Conservation (phyloP, 2,113 vertebrate species). For the Melanerpes formicivorus region DNA sequence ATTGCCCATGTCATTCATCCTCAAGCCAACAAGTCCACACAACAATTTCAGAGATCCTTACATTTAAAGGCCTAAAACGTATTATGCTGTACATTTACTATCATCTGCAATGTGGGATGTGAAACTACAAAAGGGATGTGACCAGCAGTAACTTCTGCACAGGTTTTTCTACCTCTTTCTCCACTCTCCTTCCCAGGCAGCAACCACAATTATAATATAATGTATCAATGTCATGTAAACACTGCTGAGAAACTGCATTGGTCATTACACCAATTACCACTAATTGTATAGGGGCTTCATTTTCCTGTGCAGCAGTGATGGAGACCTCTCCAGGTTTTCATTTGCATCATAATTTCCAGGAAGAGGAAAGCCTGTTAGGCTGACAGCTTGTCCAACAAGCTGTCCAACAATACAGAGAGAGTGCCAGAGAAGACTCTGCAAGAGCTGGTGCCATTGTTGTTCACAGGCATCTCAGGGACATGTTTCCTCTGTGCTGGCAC, state of each 20-base stretch:
- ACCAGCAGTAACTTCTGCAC: neutral
- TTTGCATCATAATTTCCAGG: neutral
- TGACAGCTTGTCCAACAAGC: neutral
- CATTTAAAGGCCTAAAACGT: neutral
- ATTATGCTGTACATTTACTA: neutral
- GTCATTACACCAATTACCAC: neutral
- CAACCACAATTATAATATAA: neutral
- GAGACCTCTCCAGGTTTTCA: neutral
- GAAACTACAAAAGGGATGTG: neutral
- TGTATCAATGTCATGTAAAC: neutral
- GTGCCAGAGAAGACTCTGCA: neutral
- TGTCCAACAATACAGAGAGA: neutral
- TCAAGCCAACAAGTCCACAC: neutral
- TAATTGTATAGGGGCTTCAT: neutral
- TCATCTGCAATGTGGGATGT: neutral
- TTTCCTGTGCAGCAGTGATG: neutral
- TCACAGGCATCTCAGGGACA: neutral
- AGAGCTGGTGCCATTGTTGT: neutral
- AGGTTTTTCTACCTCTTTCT: neutral
- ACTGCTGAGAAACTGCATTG: neutral
- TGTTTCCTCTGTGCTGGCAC: neutral
- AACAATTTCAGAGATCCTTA: neutral
- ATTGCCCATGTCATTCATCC: neutral
- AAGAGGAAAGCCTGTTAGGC: neutral
- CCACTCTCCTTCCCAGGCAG: neutral